These are phyloP conservation scores for Saimiri boliviensis DNA, from an alignment of 2,113 vertebrate genomes.

Conservation along the genomic window DNA sequence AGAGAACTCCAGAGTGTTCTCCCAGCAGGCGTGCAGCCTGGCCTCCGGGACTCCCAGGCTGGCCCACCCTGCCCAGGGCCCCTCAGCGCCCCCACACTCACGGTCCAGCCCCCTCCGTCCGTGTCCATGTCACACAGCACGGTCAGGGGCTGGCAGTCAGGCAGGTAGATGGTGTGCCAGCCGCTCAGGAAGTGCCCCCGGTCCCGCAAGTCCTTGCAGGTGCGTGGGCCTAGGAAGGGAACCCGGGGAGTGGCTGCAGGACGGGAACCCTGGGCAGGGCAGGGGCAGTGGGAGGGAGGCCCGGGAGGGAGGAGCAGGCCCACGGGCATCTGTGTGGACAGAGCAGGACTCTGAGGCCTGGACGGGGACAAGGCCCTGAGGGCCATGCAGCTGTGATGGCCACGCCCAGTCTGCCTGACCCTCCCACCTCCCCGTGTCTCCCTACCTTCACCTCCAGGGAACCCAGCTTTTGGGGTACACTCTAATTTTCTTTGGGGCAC, in stretches of 20 bases:
- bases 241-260: rapidly evolving
- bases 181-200: conserved; percentile 30
- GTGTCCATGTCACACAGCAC: conserved; percentile 75
- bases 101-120: conserved; percentile 31
- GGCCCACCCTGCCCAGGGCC: rapidly evolving
- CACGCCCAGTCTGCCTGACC: rapidly evolving
- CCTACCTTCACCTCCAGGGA: rapidly evolving
- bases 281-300: no score
- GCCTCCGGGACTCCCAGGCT: rapidly evolving
- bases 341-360: no score
- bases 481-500: no score
- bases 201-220: conserved; percentile 54
- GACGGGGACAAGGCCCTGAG: background rate
- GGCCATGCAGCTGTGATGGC: background rate
- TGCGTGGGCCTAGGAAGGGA: background rate
- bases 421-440: rapidly evolving
- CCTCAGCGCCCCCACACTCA: background rate
- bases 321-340: rapidly evolving
- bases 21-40: rapidly evolving
- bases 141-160: background rate
- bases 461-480: no score
- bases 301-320: no score
- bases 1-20: background rate
- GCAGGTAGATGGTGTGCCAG: conserved; percentile 71
- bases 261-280: rapidly evolving